Evolutionary conservation across 2,888 invertebrate genomes (phyloP).

Genomic region (Tuta absoluta): DNA sequence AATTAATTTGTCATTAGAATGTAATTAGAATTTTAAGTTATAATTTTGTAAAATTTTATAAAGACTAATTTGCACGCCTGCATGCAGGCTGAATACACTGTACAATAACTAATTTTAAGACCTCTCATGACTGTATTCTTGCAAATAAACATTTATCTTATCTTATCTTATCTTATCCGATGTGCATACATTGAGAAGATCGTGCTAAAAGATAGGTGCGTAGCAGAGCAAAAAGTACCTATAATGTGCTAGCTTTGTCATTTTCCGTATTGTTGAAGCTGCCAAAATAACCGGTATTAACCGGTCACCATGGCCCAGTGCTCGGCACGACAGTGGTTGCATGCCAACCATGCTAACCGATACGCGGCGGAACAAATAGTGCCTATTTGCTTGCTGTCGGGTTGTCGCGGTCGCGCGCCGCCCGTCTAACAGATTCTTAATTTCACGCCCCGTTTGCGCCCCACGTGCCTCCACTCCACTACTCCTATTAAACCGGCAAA

Average conservation of each 20-base stretch:
- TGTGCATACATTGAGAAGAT: too few species aligned
- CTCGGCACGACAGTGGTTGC: slow-evolving; percentile 35
- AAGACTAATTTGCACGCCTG: too few species aligned
- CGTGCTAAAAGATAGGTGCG: slow-evolving; percentile 52
- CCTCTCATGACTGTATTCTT: too few species aligned
- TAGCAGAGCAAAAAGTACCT: slow-evolving; percentile 60
- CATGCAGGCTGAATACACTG: too few species aligned
- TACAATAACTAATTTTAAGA: too few species aligned
- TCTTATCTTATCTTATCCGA: too few species aligned
- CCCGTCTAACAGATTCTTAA: slow-evolving; percentile 66
- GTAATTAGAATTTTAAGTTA: too few species aligned
- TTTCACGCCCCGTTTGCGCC: slow-evolving; percentile 69
- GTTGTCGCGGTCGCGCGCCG: slow-evolving; percentile 42
- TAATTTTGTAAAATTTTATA: too few species aligned
- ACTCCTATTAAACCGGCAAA: slow-evolving; percentile 29
- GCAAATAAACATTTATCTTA: too few species aligned
- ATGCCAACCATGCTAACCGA: slow-evolving; percentile 45
- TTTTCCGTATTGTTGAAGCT: slow-evolving; percentile 47
- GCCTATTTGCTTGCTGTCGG: slow-evolving; percentile 66
- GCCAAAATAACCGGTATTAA: slow-evolving; percentile 24
- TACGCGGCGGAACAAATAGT: slow-evolving; percentile 60
- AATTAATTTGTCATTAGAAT: too few species aligned
- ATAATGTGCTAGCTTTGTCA: slow-evolving; percentile 67
- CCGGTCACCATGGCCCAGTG: slow-evolving; percentile 35
- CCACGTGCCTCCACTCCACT: slow-evolving; percentile 39